Evolutionary conservation across 2,113 vertebrate species (phyloP), one percentile per base, ranked within the genome.

Genomic region (Sinocyclocheilus grahami): DNA sequence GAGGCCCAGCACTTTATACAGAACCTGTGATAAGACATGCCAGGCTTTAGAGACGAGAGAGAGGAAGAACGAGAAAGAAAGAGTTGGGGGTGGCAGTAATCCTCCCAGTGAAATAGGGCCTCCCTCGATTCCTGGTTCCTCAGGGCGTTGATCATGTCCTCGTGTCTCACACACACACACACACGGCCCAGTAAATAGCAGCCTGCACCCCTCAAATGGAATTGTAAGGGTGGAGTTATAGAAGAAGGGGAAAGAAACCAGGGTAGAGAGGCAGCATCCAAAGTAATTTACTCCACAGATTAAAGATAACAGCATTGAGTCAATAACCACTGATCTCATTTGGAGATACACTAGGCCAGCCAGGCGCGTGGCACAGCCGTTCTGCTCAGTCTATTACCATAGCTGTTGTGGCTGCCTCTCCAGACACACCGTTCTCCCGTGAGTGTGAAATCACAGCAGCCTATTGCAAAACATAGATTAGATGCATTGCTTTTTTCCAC

Each of bases 321-420:
- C 94, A 93, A 94, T 94, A 93, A 93, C 90, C 90, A 92, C 92
- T 93, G 94, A 94, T 94, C 92, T 94, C 93, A 94, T 94, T 94
- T 94, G 91, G 93, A 93, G 93, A 93, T 94, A 94, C 89, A 94
- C 85, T 89, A 90, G 86, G 90, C 87, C 86, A 89, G 91, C 86
- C 72, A 75, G 65, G 86, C 82, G 62, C 86, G 81, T 83, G 83
- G 83, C 69, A 20, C 85, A 60, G 84, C 85, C 81, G 75, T 80
- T 82, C 80, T 42, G 65, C 88, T 88, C 86, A 30, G 88, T 90
- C 90, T 88, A 89, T 91, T 91, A 91, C 89, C 90, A 90, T 88
- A 90, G 88, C 51, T 72, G 87, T 86, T 86, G 85, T 84, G 84
- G 78, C 90, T 76, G 84, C 63, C 85, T 82, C 86, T 88, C 86